Percentiles rank a stretch among this genome's conserved stretches.
These are phyloP conservation scores for Calycopis cecrops DNA, from an alignment of 1,140 invertebrate species.

Conservation along the genomic window DNA sequence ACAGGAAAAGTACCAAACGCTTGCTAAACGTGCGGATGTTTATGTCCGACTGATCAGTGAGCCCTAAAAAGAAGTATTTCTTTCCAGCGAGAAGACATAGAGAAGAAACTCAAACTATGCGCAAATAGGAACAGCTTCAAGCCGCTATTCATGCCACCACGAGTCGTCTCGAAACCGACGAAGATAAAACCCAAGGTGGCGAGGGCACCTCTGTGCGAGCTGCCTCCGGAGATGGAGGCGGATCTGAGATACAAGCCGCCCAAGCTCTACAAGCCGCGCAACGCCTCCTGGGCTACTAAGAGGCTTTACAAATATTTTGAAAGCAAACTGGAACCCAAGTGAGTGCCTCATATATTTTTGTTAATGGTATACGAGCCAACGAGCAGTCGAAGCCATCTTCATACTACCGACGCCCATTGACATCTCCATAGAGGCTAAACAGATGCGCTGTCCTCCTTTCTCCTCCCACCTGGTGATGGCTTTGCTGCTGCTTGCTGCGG, in stretches of 20 bases:
- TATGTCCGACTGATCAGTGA: too few relatives aligned
- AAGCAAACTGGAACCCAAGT: conserved; percentile 57
- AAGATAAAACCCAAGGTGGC: conserved; percentile 20
- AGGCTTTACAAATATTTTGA: conserved; percentile 59
- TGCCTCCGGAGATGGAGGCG: conserved; percentile 43
- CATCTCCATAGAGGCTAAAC: too few relatives aligned
- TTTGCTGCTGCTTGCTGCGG: too few relatives aligned
- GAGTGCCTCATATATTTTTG: conserved; percentile 30
- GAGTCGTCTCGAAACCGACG: not conserved
- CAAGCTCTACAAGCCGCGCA: conserved; percentile 45
- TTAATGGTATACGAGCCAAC: too few relatives aligned
- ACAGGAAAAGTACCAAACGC: too few relatives aligned
- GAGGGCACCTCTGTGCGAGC: conserved; percentile 24
- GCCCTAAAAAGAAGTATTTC: too few relatives aligned
- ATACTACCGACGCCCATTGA: too few relatives aligned
- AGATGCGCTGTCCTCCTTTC: too few relatives aligned
- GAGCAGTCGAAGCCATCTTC: too few relatives aligned
- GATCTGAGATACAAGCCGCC: conserved; percentile 64
- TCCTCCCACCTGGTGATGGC: too few relatives aligned
- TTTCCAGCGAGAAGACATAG: conserved; percentile 48
- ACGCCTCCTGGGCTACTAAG: conserved; percentile 56
- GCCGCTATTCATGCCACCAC: conserved; percentile 2
- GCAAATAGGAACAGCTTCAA: not conserved
- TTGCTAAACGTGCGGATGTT: too few relatives aligned
- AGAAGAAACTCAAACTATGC: conserved; percentile 33